Evolutionary conservation across 37 sponge, comb jelly and placozoan genomes (phyloP), one percentile per base, ranked within the genome.

Genomic region (Beroe ovata): DNA sequence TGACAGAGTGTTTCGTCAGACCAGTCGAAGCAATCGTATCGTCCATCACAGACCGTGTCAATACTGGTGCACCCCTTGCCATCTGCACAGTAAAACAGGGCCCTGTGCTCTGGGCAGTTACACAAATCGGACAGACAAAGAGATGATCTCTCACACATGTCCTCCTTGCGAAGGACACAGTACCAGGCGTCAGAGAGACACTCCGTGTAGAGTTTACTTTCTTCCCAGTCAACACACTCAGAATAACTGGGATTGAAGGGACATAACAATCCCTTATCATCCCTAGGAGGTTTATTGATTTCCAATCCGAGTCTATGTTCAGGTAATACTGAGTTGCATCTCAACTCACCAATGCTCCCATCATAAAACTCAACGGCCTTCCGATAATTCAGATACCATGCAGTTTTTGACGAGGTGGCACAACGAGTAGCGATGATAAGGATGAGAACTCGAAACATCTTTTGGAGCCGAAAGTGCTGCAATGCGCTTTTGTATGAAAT

Each of bases 161-260:
- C 4, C 28, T 62, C 4, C 4, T 62, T 28, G 3, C 6, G 23
- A 20, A 62, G 8, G 29, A 25, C 21, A 62, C 63, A 62, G 63
- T 28, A 62, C 63, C 63, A 62, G 63, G 6, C 28, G 21, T 62
- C 63, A 20, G 28, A n/a, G 63, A 62, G 20, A 62, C 63, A 62
- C 3, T 16, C 4, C 6, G 54, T 11, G 54, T 6, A 6, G 11
- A 47, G 6, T 4, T 3, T 20, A 6, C 4, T 23, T 6, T 6
- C 4, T 4, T 62, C 63, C 63, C 29, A 25, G 63, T 62, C 63
- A 62, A 25, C 8, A 16, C 63, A 62, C 8, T 14, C 20, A 4
- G 20, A 16, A 4, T n/a, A 62, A 62, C 28, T 28, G 28, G 63
- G 63, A 6, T 4, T 3, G 63, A 62, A 62, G 28, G 28, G 23